These are phyloP conservation scores for Smithornis capensis DNA, from an alignment of 2,113 vertebrate genomes.

Conservation along the genomic window DNA sequence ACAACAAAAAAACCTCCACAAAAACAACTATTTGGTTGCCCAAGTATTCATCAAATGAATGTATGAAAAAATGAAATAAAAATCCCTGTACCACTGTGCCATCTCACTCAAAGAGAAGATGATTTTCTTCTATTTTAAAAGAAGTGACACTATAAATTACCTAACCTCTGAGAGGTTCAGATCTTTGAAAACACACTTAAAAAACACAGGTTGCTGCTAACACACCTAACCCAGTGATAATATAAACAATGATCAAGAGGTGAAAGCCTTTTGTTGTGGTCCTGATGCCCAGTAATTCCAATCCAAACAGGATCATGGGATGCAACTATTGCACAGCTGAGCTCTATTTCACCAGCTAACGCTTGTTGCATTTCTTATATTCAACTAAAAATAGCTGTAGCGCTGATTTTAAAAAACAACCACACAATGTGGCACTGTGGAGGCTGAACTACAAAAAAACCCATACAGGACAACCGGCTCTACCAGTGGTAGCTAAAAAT, in stretches of 20 bases:
- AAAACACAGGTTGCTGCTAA: background rate
- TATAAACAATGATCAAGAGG: background rate
- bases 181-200: background rate
- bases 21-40: background rate
- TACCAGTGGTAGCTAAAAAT: background rate
- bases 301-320: background rate
- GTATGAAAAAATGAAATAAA: background rate
- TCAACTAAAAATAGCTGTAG: background rate
- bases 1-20: background rate
- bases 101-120: background rate
- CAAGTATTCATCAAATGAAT: background rate
- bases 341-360: background rate
- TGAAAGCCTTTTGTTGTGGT: background rate
- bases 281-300: background rate
- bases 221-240: background rate
- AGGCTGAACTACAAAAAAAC: background rate
- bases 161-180: background rate
- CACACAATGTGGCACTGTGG: too few relatives aligned
- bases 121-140: background rate
- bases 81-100: background rate
- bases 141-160: background rate
- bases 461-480: fast-evolving
- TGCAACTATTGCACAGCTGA: background rate
- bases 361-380: background rate
- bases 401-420: background rate